These are phyloP conservation scores for Latheticus oryzae DNA, from an alignment of 2,888 invertebrate species.

Conservation along the genomic window DNA sequence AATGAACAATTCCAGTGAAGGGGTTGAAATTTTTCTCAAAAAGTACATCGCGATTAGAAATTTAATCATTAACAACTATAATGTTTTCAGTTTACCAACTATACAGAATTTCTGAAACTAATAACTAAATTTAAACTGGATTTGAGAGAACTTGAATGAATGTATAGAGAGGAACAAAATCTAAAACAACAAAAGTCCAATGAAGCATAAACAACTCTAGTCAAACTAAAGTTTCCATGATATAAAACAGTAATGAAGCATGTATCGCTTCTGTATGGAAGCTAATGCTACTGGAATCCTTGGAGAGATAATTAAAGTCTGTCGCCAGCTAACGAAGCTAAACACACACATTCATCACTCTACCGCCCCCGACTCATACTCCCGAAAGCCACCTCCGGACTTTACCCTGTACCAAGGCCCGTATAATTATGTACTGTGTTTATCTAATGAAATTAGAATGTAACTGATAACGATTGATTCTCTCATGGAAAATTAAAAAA, in stretches of 20 bases:
- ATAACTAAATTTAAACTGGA: conserved; percentile 51
- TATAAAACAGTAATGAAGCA: conserved; percentile 57
- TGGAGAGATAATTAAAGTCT: conserved; percentile 65
- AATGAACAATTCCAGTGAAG: conserved; percentile 1
- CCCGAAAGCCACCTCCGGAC: conserved; percentile 44
- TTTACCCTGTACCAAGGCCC: conserved; percentile 48
- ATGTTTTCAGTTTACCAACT: conserved; percentile 50
- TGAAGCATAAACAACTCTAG: conserved; percentile 47
- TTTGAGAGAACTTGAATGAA: conserved; percentile 26
- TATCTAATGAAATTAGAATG: conserved; percentile 60
- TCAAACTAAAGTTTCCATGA: conserved; percentile 49
- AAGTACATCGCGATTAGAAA: too few relatives aligned
- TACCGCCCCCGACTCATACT: conserved; percentile 41
- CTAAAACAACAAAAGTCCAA: conserved; percentile 46
- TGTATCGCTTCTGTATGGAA: conserved; percentile 45
- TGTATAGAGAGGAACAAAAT: conserved; percentile 36
- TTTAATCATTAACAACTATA: too few relatives aligned
- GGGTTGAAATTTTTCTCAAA: too few relatives aligned
- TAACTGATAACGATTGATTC: conserved; percentile 20
- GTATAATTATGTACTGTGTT: conserved; percentile 62
- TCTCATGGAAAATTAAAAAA: conserved; percentile 5
- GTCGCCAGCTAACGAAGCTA: conserved; percentile 64
- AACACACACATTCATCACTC: conserved; percentile 62
- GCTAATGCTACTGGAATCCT: conserved; percentile 60
- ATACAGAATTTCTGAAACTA: conserved; percentile 51